Evolutionary conservation across 2,113 vertebrate species (phyloP), one percentile per base, ranked within the genome.

Genomic region (Trichomycterus rosablanca): DNA sequence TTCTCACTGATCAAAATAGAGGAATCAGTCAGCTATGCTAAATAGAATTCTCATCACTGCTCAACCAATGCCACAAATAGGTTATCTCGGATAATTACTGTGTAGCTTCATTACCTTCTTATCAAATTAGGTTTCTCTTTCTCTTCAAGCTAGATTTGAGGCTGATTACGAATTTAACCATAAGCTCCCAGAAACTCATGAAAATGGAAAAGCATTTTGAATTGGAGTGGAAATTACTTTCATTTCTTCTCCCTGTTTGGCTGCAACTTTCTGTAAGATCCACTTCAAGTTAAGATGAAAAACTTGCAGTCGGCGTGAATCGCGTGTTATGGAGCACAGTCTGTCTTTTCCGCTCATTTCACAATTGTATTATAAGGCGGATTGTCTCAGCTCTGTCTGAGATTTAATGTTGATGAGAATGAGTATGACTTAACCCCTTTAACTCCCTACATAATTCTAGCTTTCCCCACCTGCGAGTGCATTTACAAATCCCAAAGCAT

Each of bases 1-100:
- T 66, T 65, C 59, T 66, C 79, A 78, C 75, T 71, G 77, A 86
- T 76, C 78, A 86, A 87, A 86, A 86, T 80, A 76, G 75, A 85
- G 79, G 80, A 88, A 85, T 84, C 85, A 86, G 77, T 80, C 81
- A 84, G 74, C 85, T 82, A 84, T 86, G 83, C 86, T 85, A 82
- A 86, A 87, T 86, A 86, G 83, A 85, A 87, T 81, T 85, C 84
- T 84, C 82, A 86, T 86, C 84, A 83, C 82, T 80, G 85, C 82
- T 85, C 83, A 83, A 83, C 80, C 82, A 84, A 74, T 85, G 79
- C 77, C 79, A 81, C 83, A 79, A 84, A 88, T 81, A 80, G 82
- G 75, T 86, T 86, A 79, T 83, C 82, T 82, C 75, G 83, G 81
- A 86, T 87, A 86, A 86, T 86, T 83, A 83, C 79, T 80, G 82